phyloP scores from a whole-genome alignment of 1,140 invertebrate species.

The Scaptomyza montana region DNA sequence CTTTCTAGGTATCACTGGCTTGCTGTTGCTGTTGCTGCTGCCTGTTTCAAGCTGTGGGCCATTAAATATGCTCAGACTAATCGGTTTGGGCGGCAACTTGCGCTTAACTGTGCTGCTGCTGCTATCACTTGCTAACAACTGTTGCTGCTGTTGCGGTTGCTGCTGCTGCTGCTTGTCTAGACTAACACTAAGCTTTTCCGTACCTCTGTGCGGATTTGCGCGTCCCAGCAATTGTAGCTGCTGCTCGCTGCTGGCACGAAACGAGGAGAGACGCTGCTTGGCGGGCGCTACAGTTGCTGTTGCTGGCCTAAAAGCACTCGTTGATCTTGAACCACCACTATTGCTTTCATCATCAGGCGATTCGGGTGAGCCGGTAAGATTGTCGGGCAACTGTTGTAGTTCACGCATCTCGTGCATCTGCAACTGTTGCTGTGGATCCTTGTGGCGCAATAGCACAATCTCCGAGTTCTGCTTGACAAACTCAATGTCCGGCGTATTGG shows the following conservation, averaged over 20 bases:
- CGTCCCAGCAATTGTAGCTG: conserved; percentile 78
- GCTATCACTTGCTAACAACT: conserved; percentile 38
- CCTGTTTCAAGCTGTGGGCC: conserved; percentile 35
- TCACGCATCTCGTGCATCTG: conserved; percentile 76
- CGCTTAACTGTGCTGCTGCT: conserved; percentile 50
- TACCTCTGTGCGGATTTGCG: conserved; percentile 72
- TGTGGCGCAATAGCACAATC: conserved; percentile 80
- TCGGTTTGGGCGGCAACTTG: conserved; percentile 72
- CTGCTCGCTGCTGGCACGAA: conserved; percentile 78
- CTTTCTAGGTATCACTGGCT: conserved; percentile 67
- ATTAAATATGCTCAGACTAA: conserved; percentile 72
- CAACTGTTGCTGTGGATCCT: conserved; percentile 72
- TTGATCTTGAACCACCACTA: neutral
- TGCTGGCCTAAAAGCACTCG: conserved; percentile 38
- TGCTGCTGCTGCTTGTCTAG: conserved; percentile 45
- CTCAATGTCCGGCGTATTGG: conserved; percentile 80
- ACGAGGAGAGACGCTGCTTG: conserved; percentile 81
- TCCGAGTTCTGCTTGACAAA: conserved; percentile 83
- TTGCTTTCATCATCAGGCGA: conserved; percentile 44
- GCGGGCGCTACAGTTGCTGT: conserved; percentile 81
- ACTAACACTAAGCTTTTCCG: conserved; percentile 58
- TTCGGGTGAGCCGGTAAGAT: conserved; percentile 60
- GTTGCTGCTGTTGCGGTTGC: conserved; percentile 19
- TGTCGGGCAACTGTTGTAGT: conserved; percentile 71
- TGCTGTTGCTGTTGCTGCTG: conserved; percentile 28